These are phyloP conservation scores for Megaceryle maxima DNA, from an alignment of 2,113 vertebrate genomes.

Conservation along the genomic window DNA sequence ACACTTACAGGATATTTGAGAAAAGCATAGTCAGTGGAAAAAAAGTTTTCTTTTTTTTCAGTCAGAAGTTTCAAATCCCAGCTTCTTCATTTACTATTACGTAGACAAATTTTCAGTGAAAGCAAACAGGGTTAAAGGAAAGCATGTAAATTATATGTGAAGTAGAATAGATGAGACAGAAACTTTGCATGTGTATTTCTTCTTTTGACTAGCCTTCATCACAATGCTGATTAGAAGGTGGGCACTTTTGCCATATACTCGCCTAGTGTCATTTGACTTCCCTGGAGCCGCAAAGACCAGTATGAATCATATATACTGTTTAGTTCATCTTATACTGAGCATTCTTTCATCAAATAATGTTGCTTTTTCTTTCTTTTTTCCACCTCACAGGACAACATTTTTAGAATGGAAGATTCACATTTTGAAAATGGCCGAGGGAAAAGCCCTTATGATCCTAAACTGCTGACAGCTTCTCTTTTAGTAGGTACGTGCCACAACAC, in stretches of 20 bases:
- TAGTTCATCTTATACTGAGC: not conserved
- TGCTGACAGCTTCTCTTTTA: constrained; percentile 92
- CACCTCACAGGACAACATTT: constrained; percentile 85
- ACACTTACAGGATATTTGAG: not conserved
- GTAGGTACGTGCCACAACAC: constrained; percentile 80
- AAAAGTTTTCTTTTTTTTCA: not conserved
- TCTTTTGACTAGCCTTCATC: not conserved
- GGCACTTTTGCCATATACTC: not conserved
- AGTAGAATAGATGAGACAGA: not conserved
- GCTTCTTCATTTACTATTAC: not conserved
- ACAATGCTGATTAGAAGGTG: not conserved
- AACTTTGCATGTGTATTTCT: not conserved
- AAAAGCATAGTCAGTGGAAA: not conserved
- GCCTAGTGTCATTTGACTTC: not conserved
- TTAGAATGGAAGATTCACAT: constrained; percentile 85
- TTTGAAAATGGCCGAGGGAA: constrained; percentile 96
- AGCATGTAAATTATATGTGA: not conserved
- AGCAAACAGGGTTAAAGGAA: not conserved
- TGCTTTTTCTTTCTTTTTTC: constrained; percentile 10
- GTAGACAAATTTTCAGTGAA: not conserved
- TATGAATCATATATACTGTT: not conserved
- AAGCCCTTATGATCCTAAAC: constrained; percentile 96
- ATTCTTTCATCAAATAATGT: constrained; percentile 13
- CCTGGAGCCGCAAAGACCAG: not conserved
- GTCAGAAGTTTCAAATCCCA: not conserved